These are phyloP conservation scores for Cyanoliseus patagonus DNA, from an alignment of 2,113 vertebrate species.

Conservation along the genomic window DNA sequence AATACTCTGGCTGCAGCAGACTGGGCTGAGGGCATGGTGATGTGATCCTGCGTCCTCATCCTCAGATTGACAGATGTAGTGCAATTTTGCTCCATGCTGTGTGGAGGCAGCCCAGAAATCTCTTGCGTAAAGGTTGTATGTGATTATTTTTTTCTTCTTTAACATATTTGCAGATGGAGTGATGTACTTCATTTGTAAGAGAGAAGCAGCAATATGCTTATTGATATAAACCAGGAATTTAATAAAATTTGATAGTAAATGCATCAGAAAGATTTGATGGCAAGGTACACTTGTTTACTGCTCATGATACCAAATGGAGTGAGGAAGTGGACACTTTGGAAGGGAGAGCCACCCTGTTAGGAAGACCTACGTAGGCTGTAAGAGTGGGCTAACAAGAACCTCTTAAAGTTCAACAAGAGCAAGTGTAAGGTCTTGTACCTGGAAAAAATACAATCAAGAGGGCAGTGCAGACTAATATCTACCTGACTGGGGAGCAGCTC, in stretches of 20 bases:
- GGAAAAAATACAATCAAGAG: not conserved
- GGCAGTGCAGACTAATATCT: not conserved
- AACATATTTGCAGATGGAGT: accelerated
- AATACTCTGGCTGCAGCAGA: not conserved
- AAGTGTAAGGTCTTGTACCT: not conserved
- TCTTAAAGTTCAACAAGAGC: not conserved
- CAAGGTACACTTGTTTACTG: not conserved
- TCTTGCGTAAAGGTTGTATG: not conserved
- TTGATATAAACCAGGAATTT: not conserved
- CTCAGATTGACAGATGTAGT: not conserved
- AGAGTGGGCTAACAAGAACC: not conserved
- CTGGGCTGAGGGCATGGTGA: not conserved
- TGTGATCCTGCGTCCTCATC: not conserved
- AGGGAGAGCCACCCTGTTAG: not conserved
- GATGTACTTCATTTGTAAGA: not conserved
- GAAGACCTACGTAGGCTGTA: not conserved
- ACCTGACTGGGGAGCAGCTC: not conserved
- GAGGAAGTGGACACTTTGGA: not conserved
- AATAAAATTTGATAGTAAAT: not conserved
- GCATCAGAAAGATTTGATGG: not conserved
- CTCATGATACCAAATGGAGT: not conserved
- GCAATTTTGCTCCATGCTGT: not conserved
- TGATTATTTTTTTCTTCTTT: not conserved
- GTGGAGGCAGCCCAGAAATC: not conserved
- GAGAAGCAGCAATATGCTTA: not conserved